A percentile compares a stretch with the other conserved stretches of the same genome.
phyloP scores from a whole-genome alignment of 2,888 invertebrate genomes.

The Hypercompe scribonia region DNA sequence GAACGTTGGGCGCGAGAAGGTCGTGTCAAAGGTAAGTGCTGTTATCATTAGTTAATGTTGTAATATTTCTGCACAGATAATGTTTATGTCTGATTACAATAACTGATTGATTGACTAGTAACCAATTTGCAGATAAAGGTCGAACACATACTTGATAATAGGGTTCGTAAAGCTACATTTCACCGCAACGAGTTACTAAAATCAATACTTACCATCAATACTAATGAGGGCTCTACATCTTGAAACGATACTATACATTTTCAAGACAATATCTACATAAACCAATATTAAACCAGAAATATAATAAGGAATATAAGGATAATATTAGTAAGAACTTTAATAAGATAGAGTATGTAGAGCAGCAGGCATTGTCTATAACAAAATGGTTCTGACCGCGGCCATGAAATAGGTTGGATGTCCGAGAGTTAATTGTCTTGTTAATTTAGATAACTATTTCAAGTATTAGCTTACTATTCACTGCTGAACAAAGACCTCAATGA shows the following conservation, averaged over 20 bases:
- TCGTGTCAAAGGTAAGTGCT: slow-evolving; percentile 48
- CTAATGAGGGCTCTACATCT: not conserved
- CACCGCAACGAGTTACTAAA: not conserved
- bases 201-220: not conserved
- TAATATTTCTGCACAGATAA: not conserved
- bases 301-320: too few relatives aligned
- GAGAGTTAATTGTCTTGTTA: too few relatives aligned
- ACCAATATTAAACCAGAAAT: not conserved
- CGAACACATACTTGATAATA: not conserved
- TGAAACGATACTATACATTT: not conserved
- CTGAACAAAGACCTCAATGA: too few relatives aligned
- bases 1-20: slow-evolving; percentile 55
- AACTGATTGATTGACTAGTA: not conserved
- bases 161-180: not conserved
- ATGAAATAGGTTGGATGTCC: too few relatives aligned
- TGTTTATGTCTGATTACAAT: not conserved
- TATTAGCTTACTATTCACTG: too few relatives aligned
- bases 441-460: too few relatives aligned
- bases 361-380: too few relatives aligned
- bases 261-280: not conserved
- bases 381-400: too few relatives aligned
- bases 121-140: not conserved
- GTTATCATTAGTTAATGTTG: not conserved
- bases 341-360: too few relatives aligned
- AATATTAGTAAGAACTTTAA: too few relatives aligned